Conservation (phyloP, 2,797 vertebrate genomes). For the Astyanax mexicanus region DNA sequence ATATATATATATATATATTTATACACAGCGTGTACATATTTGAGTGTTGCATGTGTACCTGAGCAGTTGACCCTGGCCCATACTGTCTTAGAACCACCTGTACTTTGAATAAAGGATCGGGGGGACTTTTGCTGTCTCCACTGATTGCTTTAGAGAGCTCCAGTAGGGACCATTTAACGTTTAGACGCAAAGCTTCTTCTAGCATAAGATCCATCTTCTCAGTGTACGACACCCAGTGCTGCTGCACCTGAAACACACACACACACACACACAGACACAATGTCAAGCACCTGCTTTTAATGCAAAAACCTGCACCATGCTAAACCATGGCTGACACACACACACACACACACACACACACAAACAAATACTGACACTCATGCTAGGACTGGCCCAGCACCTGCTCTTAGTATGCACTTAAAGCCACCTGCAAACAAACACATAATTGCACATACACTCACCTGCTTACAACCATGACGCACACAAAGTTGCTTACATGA, state of each 20-base stretch:
- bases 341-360: conserved; percentile 3
- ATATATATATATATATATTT: no score
- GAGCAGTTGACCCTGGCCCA: conserved; percentile 66
- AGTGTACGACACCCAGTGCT: conserved; percentile 81
- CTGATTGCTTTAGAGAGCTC: conserved; percentile 86
- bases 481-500: not conserved
- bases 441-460: not conserved
- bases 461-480: not conserved
- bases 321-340: not conserved
- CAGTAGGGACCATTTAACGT: conserved; percentile 84
- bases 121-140: conserved; percentile 81
- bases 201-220: conserved; percentile 82
- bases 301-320: conserved; percentile 10
- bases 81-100: conserved; percentile 78
- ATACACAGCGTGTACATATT: not conserved
- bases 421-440: conserved; percentile 12
- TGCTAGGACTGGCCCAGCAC: not conserved
- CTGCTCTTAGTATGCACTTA: conserved; percentile 19
- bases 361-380: not conserved
- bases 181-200: conserved; percentile 82
- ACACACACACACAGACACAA: conserved; percentile 35
- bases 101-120: conserved; percentile 84
- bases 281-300: conserved; percentile 3
- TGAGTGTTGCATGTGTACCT: conserved; percentile 69
- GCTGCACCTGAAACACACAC: conserved; percentile 80